A percentile compares a stretch with the other conserved stretches of the same genome.
Evolutionary conservation across 2,888 invertebrate genomes (phyloP).

Genomic region (Pocota personata): DNA sequence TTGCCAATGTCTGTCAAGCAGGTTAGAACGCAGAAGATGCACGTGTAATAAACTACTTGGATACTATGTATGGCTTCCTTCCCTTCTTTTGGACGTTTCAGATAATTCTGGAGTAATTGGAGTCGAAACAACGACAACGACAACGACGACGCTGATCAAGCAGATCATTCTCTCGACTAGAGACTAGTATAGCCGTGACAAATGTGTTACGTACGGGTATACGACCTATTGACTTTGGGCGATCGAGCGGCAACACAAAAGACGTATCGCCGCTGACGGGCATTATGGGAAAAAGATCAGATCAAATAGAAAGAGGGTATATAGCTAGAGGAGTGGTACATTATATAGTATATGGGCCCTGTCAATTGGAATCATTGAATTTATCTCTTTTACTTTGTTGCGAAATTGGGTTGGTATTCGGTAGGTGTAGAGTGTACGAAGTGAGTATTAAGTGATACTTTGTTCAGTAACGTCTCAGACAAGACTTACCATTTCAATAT

Average conservation of each 20-base stretch:
- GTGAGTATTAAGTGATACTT: background rate
- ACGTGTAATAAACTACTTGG: slow-evolving; percentile 60
- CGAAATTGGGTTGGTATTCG: slow-evolving; percentile 6
- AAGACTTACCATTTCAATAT: slow-evolving; percentile 54
- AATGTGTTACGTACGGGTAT: slow-evolving; percentile 70
- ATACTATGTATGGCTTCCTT: slow-evolving; percentile 59
- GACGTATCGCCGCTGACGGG: slow-evolving; percentile 33
- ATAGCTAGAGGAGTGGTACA: slow-evolving; percentile 44
- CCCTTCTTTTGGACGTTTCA: slow-evolving; percentile 40
- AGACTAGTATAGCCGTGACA: slow-evolving; percentile 54
- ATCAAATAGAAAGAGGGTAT: slow-evolving; percentile 48
- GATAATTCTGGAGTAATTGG: slow-evolving; percentile 65
- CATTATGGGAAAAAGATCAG: slow-evolving; percentile 58
- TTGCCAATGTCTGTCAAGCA: background rate
- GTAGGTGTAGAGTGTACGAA: background rate
- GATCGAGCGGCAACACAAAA: slow-evolving; percentile 73
- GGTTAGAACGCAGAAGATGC: slow-evolving; percentile 61
- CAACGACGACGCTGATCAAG: slow-evolving; percentile 36
- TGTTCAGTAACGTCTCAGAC: background rate
- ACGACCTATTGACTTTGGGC: slow-evolving; percentile 73
- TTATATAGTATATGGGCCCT: background rate
- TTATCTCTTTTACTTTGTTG: slow-evolving; percentile 12
- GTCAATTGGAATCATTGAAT: slow-evolving; percentile 46
- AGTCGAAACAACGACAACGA: slow-evolving; percentile 26
- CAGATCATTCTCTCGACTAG: slow-evolving; percentile 29